A percentile compares a stretch with the other conserved stretches of the same genome.
Evolutionary conservation across 2,888 invertebrate genomes (phyloP).

Genomic region (Drosophila anomelani): DNA sequence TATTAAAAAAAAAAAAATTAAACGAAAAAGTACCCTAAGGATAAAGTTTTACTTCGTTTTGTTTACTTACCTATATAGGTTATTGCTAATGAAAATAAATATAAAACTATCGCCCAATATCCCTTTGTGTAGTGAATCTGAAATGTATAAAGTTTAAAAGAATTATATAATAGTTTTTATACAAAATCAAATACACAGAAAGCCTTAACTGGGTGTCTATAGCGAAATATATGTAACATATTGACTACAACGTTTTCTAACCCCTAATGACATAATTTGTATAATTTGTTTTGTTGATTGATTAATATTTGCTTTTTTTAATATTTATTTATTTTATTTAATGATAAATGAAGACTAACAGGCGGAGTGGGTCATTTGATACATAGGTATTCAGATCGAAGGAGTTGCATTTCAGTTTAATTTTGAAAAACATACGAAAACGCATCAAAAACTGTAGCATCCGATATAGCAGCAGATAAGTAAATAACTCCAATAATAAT

Average conservation of each 20-base stretch:
- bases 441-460: not conserved
- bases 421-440: not conserved
- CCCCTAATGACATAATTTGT: too few species aligned
- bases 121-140: slow-evolving; percentile 29
- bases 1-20: not conserved
- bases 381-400: not conserved
- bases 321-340: not conserved
- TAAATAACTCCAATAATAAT: not conserved
- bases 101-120: slow-evolving; percentile 40
- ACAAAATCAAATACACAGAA: not conserved
- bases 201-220: too few species aligned
- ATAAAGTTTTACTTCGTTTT: not conserved
- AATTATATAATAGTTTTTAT: not conserved
- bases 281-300: too few species aligned
- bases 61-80: slow-evolving; percentile 17
- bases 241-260: too few species aligned
- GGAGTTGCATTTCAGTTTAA: not conserved
- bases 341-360: not conserved
- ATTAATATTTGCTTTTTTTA: too few species aligned
- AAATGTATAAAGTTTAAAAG: slow-evolving; percentile 6
- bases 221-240: too few species aligned
- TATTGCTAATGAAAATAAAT: slow-evolving; percentile 25
- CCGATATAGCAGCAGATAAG: not conserved
- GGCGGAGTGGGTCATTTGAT: not conserved
- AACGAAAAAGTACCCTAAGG: not conserved